phyloP scores from a whole-genome alignment of 2,888 invertebrate species.

The Heliconius erato region DNA sequence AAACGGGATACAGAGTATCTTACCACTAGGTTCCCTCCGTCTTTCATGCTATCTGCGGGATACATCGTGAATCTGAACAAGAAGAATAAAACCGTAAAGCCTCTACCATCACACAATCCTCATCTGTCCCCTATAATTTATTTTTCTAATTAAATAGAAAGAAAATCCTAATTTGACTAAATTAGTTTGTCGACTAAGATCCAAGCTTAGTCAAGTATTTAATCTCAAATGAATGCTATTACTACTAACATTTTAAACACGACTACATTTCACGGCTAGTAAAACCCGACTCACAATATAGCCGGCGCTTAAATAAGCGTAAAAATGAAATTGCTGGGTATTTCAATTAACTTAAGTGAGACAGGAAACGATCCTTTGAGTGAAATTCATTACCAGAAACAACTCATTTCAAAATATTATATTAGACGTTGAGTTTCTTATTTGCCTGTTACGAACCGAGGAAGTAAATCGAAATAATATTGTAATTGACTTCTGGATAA shows the following conservation, averaged over 20 bases:
- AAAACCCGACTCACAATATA: conserved; percentile 40
- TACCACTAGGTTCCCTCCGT: too few species aligned
- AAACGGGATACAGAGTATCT: too few species aligned
- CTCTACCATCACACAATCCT: background rate
- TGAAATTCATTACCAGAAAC: conserved; percentile 52
- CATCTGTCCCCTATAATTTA: background rate
- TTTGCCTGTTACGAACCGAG: conserved; percentile 6
- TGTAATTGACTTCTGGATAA: background rate
- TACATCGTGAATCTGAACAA: too few species aligned
- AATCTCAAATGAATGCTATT: conserved; percentile 26
- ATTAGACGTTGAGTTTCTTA: conserved; percentile 28
- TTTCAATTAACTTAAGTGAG: conserved; percentile 54
- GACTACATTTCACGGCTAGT: conserved; percentile 38
- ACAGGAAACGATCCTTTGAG: conserved; percentile 53
- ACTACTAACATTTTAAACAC: conserved; percentile 23
- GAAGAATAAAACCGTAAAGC: background rate
- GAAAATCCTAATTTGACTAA: background rate
- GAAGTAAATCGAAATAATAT: conserved; percentile 9
- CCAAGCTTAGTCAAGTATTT: background rate
- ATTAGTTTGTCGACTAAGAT: conserved; percentile 1
- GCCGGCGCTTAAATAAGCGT: conserved; percentile 46
- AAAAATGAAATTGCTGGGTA: conserved; percentile 51
- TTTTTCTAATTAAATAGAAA: background rate
- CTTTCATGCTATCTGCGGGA: too few species aligned
- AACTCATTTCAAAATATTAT: conserved; percentile 47